Percentiles rank a stretch among this genome's conserved stretches.
Conservation (phyloP, 1,140 invertebrate genomes). For the Pogonus chalceus region DNA sequence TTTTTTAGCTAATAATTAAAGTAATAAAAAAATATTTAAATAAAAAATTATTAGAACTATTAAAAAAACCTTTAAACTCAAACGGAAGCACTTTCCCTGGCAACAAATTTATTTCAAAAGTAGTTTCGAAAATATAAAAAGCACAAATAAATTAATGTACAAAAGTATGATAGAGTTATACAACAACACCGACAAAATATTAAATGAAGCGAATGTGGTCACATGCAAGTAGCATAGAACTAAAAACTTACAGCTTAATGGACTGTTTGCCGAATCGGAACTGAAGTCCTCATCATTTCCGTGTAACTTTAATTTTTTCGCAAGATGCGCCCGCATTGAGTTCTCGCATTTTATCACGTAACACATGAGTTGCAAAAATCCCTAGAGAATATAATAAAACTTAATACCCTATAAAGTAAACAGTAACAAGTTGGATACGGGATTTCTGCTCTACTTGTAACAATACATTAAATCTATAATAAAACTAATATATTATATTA, state of each 20-base stretch:
- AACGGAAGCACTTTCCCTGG: too few species aligned
- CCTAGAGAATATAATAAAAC: slow-evolving; percentile 29
- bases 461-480: too few species aligned
- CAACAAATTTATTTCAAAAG: too few species aligned
- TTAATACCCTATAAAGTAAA: slow-evolving; percentile 8
- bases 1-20: too few species aligned
- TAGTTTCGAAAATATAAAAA: too few species aligned
- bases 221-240: too few species aligned
- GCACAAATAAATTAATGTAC: not conserved
- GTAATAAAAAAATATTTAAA: too few species aligned
- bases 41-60: too few species aligned
- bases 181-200: not conserved
- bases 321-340: slow-evolving; percentile 18
- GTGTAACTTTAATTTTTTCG: slow-evolving; percentile 21
- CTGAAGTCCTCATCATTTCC: slow-evolving; percentile 33
- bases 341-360: slow-evolving; percentile 40
- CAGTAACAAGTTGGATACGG: too few species aligned
- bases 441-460: too few species aligned
- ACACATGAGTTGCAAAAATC: slow-evolving; percentile 37
- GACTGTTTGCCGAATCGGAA: slow-evolving; percentile 37
- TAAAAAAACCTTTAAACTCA: too few species aligned
- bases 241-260: slow-evolving; percentile 39
- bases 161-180: not conserved
- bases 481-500: too few species aligned
- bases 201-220: not conserved